Percentiles rank a stretch among this genome's conserved stretches.
Evolutionary conservation across 2,113 vertebrate genomes (phyloP).

Genomic region (Orientallactaga bullata): DNA sequence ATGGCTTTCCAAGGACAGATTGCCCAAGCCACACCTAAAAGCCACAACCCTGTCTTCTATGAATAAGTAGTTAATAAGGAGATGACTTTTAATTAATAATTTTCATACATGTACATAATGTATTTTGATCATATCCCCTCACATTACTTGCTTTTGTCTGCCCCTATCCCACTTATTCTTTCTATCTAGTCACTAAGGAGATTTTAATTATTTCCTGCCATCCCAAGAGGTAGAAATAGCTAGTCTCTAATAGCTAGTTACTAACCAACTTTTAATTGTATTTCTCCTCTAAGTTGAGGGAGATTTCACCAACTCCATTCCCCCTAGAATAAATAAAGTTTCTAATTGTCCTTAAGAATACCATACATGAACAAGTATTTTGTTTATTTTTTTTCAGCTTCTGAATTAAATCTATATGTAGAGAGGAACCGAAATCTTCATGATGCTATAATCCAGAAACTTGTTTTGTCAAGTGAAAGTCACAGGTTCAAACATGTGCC

Average conservation of each 20-base stretch:
- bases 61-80: background rate
- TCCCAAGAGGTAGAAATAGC: background rate
- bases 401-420: background rate
- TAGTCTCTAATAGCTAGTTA: background rate
- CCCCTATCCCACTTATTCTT: no score
- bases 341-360: conserved; percentile 37
- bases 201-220: background rate
- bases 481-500: conserved; percentile 31
- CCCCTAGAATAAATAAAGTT: background rate
- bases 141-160: no score
- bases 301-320: background rate
- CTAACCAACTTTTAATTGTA: background rate
- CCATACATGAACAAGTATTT: background rate
- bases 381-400: background rate
- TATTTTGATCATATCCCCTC: no score
- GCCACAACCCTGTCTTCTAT: background rate
- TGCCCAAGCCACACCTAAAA: background rate
- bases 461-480: conserved; percentile 25
- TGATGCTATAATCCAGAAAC: background rate
- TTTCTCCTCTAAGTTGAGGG: background rate
- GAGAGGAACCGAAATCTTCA: background rate
- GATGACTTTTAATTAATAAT: no score
- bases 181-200: background rate
- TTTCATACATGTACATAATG: no score
- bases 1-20: background rate